These are phyloP conservation scores for Eutolmus rufibarbis DNA, from an alignment of 2,888 invertebrate genomes.

Conservation along the genomic window DNA sequence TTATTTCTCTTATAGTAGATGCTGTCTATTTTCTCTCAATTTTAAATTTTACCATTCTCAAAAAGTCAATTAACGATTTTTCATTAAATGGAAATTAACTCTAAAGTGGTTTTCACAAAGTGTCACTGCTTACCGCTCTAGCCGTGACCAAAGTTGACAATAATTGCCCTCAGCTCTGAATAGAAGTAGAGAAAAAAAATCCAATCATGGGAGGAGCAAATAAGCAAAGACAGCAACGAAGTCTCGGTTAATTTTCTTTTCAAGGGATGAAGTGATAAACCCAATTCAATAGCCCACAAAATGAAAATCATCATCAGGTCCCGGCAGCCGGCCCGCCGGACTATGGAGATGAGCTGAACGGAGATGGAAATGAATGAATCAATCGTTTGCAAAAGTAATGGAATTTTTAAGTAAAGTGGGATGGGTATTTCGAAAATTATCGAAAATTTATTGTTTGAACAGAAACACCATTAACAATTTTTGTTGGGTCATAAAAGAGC, in stretches of 20 bases:
- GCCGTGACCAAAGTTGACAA: background rate
- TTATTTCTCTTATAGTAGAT: background rate
- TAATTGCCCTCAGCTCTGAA: background rate
- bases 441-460: background rate
- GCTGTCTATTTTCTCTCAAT: background rate
- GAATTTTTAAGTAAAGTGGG: background rate
- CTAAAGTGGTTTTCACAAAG: background rate
- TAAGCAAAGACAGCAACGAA: background rate
- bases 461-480: background rate
- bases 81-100: slow-evolving; percentile 1
- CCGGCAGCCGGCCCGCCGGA: background rate
- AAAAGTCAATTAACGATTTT: slow-evolving; percentile 6
- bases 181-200: background rate
- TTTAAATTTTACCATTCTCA: background rate
- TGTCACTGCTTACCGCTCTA: background rate
- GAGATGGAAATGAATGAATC: background rate
- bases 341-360: background rate
- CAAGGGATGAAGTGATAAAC: background rate
- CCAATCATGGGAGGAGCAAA: background rate
- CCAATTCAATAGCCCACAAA: slow-evolving; percentile 8
- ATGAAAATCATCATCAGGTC: background rate
- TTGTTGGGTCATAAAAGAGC: background rate
- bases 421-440: background rate
- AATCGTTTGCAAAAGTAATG: slow-evolving; percentile 13
- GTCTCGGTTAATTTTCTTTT: background rate